Evolutionary conservation across 1,140 invertebrate species (phyloP).

Genomic region (Acyrthosiphon pisum): DNA sequence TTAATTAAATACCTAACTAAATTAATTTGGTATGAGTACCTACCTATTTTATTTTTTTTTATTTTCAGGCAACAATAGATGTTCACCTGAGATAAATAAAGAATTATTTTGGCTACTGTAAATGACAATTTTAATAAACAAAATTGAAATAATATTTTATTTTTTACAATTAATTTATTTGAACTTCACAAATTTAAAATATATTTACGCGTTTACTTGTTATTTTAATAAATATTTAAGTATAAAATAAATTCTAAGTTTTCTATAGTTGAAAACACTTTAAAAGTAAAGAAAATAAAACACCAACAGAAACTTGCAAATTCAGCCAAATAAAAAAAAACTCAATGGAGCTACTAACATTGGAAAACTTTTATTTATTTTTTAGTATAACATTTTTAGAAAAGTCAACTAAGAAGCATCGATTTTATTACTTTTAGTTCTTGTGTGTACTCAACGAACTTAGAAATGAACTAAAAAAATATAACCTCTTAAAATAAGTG

Average conservation of each 20-base stretch:
- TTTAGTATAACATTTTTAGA: conserved; percentile 24
- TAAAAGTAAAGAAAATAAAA: conserved; percentile 6
- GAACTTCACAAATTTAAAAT: background rate
- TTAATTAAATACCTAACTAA: background rate
- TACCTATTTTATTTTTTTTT: background rate
- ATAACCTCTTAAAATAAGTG: background rate
- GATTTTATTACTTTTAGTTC: conserved; percentile 31
- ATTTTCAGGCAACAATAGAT: background rate
- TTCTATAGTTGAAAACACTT: background rate
- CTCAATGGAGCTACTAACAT: conserved; percentile 15
- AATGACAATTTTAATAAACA: background rate
- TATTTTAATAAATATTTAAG: background rate
- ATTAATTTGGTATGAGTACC: background rate
- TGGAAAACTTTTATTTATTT: conserved; percentile 37
- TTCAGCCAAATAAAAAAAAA: background rate
- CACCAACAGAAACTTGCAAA: background rate
- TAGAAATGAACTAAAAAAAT: conserved; percentile 15
- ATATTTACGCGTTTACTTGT: background rate
- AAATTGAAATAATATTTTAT: background rate
- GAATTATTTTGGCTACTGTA: background rate
- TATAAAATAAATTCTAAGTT: conserved; percentile 14
- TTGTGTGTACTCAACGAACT: background rate
- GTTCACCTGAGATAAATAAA: background rate
- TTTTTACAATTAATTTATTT: background rate
- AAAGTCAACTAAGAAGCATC: conserved; percentile 12